These are phyloP conservation scores for Anoplophora glabripennis DNA, from an alignment of 1,140 invertebrate species.

Conservation along the genomic window DNA sequence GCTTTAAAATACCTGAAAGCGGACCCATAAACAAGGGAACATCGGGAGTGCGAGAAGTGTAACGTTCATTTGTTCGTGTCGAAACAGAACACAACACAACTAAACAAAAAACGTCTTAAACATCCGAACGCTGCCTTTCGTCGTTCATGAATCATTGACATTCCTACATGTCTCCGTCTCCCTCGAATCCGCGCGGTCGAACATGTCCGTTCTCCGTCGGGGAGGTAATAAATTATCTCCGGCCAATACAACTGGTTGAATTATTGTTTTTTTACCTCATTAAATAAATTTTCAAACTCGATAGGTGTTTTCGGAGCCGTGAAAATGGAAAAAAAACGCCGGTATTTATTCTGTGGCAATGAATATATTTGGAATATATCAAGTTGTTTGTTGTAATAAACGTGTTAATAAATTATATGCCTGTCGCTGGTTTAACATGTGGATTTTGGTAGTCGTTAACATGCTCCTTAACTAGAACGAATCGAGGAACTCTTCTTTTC, in stretches of 20 bases:
- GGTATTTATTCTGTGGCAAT: conserved; percentile 33
- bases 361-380: conserved; percentile 40
- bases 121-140: conserved; percentile 46
- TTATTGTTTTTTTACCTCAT: conserved; percentile 40
- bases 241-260: conserved; percentile 30
- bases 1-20: conserved; percentile 25
- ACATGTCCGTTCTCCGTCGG: conserved; percentile 24
- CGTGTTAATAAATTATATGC: conserved; percentile 32
- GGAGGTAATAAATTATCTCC: conserved; percentile 35
- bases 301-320: conserved; percentile 34
- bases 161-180: conserved; percentile 32
- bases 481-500: background rate
- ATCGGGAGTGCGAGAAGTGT: conserved; percentile 44
- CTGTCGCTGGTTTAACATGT: conserved; percentile 4
- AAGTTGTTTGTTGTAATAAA: conserved; percentile 39
- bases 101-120: conserved; percentile 45
- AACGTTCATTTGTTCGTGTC: conserved; percentile 47
- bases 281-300: conserved; percentile 37
- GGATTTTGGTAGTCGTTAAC: conserved; percentile 19
- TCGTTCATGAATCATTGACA: conserved; percentile 47
- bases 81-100: conserved; percentile 45
- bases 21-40: conserved; percentile 31
- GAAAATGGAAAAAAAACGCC: conserved; percentile 31
- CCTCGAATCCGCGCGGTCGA: conserved; percentile 4
- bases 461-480: conserved; percentile 7